These are phyloP conservation scores for Pimpla rufipes DNA, from an alignment of 2,888 invertebrate genomes.

Conservation along the genomic window DNA sequence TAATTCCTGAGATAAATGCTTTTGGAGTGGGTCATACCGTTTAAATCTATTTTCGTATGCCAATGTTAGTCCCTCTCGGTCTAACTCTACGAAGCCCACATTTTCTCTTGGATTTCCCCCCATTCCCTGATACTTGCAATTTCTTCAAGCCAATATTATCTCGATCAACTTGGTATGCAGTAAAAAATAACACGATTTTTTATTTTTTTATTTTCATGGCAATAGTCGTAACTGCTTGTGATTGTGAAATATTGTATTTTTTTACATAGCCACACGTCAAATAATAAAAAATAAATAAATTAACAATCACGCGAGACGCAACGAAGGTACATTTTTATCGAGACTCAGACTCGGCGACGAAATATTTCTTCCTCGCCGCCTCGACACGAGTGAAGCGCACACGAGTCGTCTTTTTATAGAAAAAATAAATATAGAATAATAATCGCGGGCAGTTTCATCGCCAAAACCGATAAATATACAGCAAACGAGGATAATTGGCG, in stretches of 20 bases:
- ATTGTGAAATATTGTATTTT: background rate
- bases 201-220: background rate
- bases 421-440: conserved; percentile 55
- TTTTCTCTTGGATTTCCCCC: conserved; percentile 72
- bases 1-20: conserved; percentile 75
- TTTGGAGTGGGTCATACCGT: conserved; percentile 79
- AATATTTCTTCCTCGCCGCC: conserved; percentile 32
- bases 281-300: background rate
- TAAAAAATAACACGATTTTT: conserved; percentile 1
- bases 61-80: conserved; percentile 76
- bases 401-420: conserved; percentile 49
- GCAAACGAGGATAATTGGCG: background rate
- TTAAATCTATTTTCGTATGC: conserved; percentile 83
- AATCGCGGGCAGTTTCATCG: conserved; percentile 15
- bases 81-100: conserved; percentile 77
- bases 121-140: conserved; percentile 36
- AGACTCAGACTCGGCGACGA: background rate
- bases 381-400: conserved; percentile 5
- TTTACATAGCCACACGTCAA: background rate
- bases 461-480: background rate
- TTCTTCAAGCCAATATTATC: conserved; percentile 7
- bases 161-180: background rate
- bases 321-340: conserved; percentile 1
- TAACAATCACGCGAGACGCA: background rate
- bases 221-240: background rate